Evolutionary conservation across 1,140 invertebrate species (phyloP), one percentile per base, ranked within the genome.

Genomic region (Xylocopa sonorina): DNA sequence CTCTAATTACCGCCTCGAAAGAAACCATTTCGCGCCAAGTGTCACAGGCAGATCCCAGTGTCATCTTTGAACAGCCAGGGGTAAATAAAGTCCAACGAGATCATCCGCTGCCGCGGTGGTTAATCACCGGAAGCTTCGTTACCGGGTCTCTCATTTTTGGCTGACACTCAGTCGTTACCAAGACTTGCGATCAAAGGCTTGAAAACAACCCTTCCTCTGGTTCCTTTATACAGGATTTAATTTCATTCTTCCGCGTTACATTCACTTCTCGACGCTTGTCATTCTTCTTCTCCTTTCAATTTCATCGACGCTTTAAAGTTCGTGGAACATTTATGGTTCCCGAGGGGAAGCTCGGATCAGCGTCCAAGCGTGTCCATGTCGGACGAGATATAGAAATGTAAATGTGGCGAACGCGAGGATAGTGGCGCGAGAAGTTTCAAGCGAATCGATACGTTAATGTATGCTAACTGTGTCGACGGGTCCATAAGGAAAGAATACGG

Each of bases 11-110:
- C 29, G 78, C 48, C 78, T 71, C 64, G 68, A 85, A 84, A 69
- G 73, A 63, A 74, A 55, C 48, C 48, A 24, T 55, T 53, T 24
- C 38, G 24, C 51, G 58, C 73, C 67, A 58, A 76, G 71, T 48
- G 29, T 60, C 60, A 68, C 32, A 34, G 43, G 38, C 69, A 24
- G 72, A 43, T 51, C 50, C 71, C 41, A 51, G 68, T 66, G 50
- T 27, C 38, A 64, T 29, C 27, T 60, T 80, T 67, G 43, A 50
- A 16, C 29, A 18, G 7, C 1, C 24, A 29, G n/a, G 43, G 55
- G 51, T 71, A 75, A 85, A 83, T 81, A 67, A 80, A 78, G 75
- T 84, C 55, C 41, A 74, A n/a, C n/a, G 60, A 67, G 80, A 77
- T 87, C 74, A 79, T 72, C 62, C 32, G 29, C n/a, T 57, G 29